Conservation (phyloP, 2,113 vertebrate species). For the Murina feae region DNA sequence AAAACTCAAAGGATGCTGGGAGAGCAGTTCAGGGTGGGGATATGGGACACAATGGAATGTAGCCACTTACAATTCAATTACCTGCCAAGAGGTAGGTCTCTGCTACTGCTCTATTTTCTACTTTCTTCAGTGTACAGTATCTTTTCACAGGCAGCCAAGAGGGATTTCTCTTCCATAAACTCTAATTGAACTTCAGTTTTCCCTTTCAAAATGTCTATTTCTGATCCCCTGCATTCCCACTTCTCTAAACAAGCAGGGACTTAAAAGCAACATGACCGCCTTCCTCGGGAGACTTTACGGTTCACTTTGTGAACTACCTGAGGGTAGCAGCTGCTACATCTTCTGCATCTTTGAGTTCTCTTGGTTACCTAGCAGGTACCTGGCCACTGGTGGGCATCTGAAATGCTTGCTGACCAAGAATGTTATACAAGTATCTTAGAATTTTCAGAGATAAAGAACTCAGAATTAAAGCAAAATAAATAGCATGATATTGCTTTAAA, state of each 20-base stretch:
- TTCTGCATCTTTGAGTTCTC: not conserved
- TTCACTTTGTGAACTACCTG: not conserved
- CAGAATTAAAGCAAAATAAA: slow-evolving; percentile 33
- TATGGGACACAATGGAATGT: too few species aligned
- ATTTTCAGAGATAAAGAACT: not conserved
- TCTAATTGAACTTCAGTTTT: not conserved
- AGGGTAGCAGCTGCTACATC: not conserved
- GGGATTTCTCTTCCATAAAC: not conserved
- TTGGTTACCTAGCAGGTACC: not conserved
- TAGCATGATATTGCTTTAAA: not conserved
- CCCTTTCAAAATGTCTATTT: not conserved
- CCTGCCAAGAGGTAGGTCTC: not conserved
- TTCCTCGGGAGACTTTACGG: not conserved
- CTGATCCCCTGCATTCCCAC: not conserved
- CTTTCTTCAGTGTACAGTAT: not conserved
- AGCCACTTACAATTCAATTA: not conserved
- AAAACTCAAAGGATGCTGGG: not conserved
- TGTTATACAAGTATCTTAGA: not conserved
- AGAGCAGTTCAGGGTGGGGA: not conserved
- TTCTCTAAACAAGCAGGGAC: not conserved
- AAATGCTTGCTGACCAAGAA: not conserved
- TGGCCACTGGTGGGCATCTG: not conserved
- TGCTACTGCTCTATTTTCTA: not conserved
- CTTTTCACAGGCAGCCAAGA: not conserved
- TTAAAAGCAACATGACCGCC: not conserved